These are phyloP conservation scores for Pluvianellus socialis DNA, from an alignment of 2,113 vertebrate species.

Conservation along the genomic window DNA sequence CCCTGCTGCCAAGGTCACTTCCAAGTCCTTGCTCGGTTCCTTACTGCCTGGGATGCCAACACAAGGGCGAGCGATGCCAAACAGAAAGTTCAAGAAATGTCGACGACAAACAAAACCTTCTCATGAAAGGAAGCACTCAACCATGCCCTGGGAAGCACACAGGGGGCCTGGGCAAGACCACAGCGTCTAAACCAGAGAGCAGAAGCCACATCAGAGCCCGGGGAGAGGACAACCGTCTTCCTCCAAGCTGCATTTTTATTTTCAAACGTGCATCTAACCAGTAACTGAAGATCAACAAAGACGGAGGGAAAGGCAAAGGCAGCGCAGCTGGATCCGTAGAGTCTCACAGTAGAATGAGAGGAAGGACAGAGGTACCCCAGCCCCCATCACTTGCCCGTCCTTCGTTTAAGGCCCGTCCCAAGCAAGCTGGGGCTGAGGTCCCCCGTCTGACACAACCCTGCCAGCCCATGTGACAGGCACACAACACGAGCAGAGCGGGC, in stretches of 20 bases:
- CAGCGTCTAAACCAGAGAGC: neutral
- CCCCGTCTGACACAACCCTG: neutral
- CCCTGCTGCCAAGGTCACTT: neutral
- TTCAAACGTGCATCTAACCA: neutral
- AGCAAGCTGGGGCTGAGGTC: neutral
- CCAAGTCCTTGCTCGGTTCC: neutral
- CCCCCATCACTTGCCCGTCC: neutral
- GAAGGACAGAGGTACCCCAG: neutral
- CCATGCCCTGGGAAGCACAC: neutral
- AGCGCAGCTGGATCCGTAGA: neutral
- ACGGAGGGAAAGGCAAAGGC: neutral
- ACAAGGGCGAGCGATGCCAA: neutral
- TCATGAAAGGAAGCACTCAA: neutral
- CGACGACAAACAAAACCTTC: neutral
- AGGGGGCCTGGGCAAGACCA: neutral
- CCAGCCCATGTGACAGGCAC: neutral
- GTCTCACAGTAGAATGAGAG: neutral
- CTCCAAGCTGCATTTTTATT: neutral
- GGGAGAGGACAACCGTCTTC: neutral
- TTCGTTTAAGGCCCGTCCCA: neutral
- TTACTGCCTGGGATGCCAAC: neutral
- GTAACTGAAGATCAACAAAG: neutral
- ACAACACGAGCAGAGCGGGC: fast-evolving
- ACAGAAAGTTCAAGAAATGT: neutral
- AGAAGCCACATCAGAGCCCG: neutral